A percentile compares a stretch with the other conserved stretches of the same genome.
Conservation (phyloP, 2,888 invertebrate species). For the Catocala sponsa region DNA sequence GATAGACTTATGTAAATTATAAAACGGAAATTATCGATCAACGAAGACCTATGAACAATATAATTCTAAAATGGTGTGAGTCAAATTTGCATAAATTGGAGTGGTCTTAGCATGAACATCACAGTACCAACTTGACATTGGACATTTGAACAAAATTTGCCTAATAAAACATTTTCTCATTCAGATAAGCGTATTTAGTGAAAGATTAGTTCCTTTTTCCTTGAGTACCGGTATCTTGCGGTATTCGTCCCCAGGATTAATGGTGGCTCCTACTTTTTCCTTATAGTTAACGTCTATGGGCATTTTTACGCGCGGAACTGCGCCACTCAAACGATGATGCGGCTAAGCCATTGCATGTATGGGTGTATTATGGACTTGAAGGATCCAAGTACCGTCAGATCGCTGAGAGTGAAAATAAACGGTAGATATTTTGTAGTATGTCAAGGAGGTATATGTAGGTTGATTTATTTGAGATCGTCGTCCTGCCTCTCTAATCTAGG, state of each 20-base stretch:
- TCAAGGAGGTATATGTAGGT: no score
- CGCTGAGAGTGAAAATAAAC: no score
- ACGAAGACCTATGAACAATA: no score
- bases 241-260: conserved; percentile 19
- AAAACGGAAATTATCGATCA: no score
- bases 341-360: conserved; percentile 8
- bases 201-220: conserved; percentile 1
- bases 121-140: neutral
- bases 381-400: neutral
- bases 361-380: conserved; percentile 4
- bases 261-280: conserved; percentile 32
- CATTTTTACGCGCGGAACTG: conserved; percentile 32
- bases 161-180: conserved; percentile 25
- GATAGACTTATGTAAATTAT: no score
- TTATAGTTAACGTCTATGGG: conserved; percentile 34
- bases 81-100: no score
- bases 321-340: conserved; percentile 34
- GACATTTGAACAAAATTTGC: conserved; percentile 14
- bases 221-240: conserved; percentile 22
- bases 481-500: no score
- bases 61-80: no score
- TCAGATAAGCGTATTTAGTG: conserved; percentile 8
- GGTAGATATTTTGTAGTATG: no score
- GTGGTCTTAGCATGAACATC: no score
- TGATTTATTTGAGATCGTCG: no score